Base-by-base conservation (phyloP, 2,113 vertebrate species). In the Ceyx cyanopectus region DNA sequence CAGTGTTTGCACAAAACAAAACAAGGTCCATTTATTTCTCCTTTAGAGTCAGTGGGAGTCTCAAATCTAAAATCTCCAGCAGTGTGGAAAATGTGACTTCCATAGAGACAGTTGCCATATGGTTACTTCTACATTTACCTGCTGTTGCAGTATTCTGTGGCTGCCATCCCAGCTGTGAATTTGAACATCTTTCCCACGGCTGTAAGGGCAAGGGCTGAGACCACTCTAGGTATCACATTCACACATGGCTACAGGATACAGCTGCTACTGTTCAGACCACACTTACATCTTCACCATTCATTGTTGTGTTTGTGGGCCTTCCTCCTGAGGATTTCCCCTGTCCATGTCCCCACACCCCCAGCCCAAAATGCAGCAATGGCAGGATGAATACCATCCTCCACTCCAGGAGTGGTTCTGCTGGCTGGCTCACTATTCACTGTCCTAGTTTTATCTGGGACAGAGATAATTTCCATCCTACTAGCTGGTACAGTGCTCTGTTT, bases 21-120 rank as follows among this genome's bases (percentile, higher is more conserved):
- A 53, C 60, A 87, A 87, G 75, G 63, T 85, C 81, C 67, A 87
- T 92, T 94, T 85, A 87, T 80, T 95, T 94, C 51, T 94, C 85
- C 87, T 79, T 92, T 63, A 80, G 37, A 94, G 26, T 82, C 87
- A 70, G 75, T 87, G 87, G 87, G 85, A 92, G 81, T 85, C 87
- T 74, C 66, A 79, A 76, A 85, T 85, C 85, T 92, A 91, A 94
- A 94, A 90, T 67, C 72, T 65, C 81, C 79, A 94, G 67, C 93
- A 70, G 85, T 7, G 94, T 60, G 62, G 91, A 85, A 94, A 95
- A 94, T 95, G 79, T 77, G 85, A 87, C 90, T 94, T 85, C 85
- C 85, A 83, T 51, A 66, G 81, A 87, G 85, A 74, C 41, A 27
- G 81, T 51, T 74, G 60, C 46, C 72, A 62, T 83, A 87, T 20